Percentiles rank a stretch among this genome's conserved stretches.
phyloP scores from a whole-genome alignment of 2,797 vertebrate species.

The Alosa sapidissima region DNA sequence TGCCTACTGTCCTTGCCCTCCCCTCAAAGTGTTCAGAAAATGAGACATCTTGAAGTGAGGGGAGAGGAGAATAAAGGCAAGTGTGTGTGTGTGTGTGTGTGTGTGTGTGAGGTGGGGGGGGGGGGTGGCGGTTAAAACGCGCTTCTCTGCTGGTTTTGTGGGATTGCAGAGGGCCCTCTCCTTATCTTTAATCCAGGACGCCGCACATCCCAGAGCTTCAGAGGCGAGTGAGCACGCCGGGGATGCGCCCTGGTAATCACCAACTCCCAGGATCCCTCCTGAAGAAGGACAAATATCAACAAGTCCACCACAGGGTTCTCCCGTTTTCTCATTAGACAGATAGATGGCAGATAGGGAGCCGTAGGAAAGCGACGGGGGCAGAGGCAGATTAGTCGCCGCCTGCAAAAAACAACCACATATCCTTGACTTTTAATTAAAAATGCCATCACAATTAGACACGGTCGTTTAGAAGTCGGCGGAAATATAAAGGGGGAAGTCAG shows the following conservation, averaged over 20 bases:
- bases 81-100: neutral
- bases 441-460: constrained; percentile 82
- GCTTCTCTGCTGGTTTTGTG: neutral
- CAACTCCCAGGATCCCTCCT: constrained; percentile 71
- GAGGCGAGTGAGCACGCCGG: constrained; percentile 53
- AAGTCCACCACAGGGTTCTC: constrained; percentile 70
- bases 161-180: constrained; percentile 29
- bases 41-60: neutral
- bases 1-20: neutral
- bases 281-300: constrained; percentile 76
- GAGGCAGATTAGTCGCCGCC: constrained; percentile 76
- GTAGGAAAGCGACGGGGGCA: constrained; percentile 66
- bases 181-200: constrained; percentile 63
- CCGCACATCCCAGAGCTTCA: constrained; percentile 58
- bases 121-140: neutral
- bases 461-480: constrained; percentile 74
- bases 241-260: constrained; percentile 61
- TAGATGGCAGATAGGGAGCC: constrained; percentile 75
- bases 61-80: neutral
- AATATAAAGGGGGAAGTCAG: constrained; percentile 72
- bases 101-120: neutral
- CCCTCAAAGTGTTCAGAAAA: neutral
- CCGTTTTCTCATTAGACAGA: constrained; percentile 77
- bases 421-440: constrained; percentile 86
- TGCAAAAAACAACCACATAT: constrained; percentile 81